Evolutionary conservation across 1,140 invertebrate genomes (phyloP), one percentile per base, ranked within the genome.

Genomic region (Eciton burchellii): DNA sequence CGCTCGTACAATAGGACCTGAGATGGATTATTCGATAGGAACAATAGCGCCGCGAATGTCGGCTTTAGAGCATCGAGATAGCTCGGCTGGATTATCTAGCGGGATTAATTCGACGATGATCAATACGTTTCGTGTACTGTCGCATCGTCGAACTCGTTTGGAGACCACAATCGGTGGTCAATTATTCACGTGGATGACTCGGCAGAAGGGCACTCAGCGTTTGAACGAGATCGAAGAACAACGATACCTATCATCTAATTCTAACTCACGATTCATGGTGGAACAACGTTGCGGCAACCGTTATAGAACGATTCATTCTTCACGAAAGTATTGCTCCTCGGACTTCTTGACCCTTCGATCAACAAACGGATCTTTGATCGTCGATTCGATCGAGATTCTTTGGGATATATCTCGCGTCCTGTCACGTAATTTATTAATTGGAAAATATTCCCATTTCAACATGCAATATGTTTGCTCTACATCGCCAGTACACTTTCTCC

Each of bases 171-270:
- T 85, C 71, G 54, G 45, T 77, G 72, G 70, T 83, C 85, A 85
- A 87, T 87, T 87, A 87, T 85, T 87, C 81, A 85, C 68, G 11
- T 45, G 26, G 35, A 74, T 87, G 85, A 87, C 85, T 87, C 54
- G 84, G 49, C 85, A 19, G 29, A 59, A 52, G 49, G 60, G 24
- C 16, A 24, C 43, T 79, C 57, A 57, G 19, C 70, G 47, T 79
- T 72, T 60, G 45, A 57, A 66, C 76, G 56, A 59, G 71, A 77
- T 82, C 65, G 21, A 57, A 77, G 74, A 84, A 87, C 83, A 71
- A 87, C 73, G 83, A 88, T 85, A 65, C 62, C 73, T 52, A 85
- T 82, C 72, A 54, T 85, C 68, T 83, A 83, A 85, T 88, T 88
- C 70, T 72, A 85, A 85, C 52, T 60, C 63, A 57, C 57, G 83